Evolutionary conservation across 1,140 invertebrate species (phyloP).

Genomic region (Leptonema lineaticorne): DNA sequence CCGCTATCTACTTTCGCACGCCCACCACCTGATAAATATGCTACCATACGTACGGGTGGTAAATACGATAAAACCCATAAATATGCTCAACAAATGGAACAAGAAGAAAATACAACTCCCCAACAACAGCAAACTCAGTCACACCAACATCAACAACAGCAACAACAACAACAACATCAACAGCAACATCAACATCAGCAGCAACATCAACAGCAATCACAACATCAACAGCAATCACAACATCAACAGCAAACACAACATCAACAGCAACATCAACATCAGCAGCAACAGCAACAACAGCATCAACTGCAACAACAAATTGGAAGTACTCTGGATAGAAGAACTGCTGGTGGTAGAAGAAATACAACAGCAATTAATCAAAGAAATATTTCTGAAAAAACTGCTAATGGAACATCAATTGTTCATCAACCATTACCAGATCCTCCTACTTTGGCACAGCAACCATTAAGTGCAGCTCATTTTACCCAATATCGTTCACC

Average conservation of each 20-base stretch:
- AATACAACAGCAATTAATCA: constrained; percentile 42
- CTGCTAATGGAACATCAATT: constrained; percentile 31
- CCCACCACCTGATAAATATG: constrained; percentile 50
- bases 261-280: not conserved
- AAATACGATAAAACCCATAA: constrained; percentile 41
- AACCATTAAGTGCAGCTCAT: constrained; percentile 48
- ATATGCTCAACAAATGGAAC: constrained; percentile 40
- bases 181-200: not conserved
- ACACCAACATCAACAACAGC: not conserved
- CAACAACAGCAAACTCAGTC: not conserved
- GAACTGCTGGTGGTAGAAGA: not conserved
- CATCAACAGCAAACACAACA: not conserved
- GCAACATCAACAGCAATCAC: not conserved
- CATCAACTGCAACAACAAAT: not conserved
- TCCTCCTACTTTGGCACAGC: constrained; percentile 46
- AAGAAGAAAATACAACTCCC: constrained; percentile 23
- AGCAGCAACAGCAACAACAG: not conserved
- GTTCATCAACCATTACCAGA: constrained; percentile 50
- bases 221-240: not conserved
- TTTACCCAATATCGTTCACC: constrained; percentile 50
- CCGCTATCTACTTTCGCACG: constrained; percentile 48
- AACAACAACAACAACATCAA: not conserved
- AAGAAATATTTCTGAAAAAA: constrained; percentile 6
- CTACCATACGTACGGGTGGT: constrained; percentile 46
- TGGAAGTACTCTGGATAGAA: constrained; percentile 22